Conservation (phyloP, 2,888 invertebrate species). For the Heliconius sara region DNA sequence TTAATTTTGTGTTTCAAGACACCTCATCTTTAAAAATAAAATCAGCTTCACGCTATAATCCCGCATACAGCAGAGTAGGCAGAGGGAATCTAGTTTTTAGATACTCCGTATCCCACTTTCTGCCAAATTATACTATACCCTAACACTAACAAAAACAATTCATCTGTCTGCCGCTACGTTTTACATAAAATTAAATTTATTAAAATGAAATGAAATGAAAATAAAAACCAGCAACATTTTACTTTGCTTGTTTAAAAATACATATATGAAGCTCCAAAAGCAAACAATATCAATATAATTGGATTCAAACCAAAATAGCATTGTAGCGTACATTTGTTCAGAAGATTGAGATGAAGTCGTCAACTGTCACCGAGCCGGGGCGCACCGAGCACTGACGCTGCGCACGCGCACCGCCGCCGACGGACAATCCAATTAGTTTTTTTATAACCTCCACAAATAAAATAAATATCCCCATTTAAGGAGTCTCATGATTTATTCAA, state of each 20-base stretch:
- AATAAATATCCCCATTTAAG: slow-evolving; percentile 38
- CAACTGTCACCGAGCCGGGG: slow-evolving; percentile 26
- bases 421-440: slow-evolving; percentile 40
- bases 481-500: slow-evolving; percentile 29
- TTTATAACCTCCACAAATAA: slow-evolving; percentile 41
- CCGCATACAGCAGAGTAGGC: too few relatives aligned
- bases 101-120: too few relatives aligned
- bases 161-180: too few relatives aligned
- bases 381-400: not conserved
- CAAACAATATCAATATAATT: slow-evolving; percentile 23
- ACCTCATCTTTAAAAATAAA: too few relatives aligned
- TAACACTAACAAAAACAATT: not conserved
- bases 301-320: slow-evolving; percentile 23
- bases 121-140: too few relatives aligned
- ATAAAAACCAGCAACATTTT: not conserved
- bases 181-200: not conserved
- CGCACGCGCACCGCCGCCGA: slow-evolving; percentile 13
- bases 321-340: slow-evolving; percentile 18
- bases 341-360: slow-evolving; percentile 34
- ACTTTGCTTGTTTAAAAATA: not conserved
- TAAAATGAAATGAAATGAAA: too few relatives aligned
- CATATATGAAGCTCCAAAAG: not conserved
- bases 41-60: too few relatives aligned
- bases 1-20: too few relatives aligned
- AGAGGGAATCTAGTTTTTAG: too few relatives aligned